phyloP scores from a whole-genome alignment of 2,888 invertebrate genomes.

The Pterostichus niger region DNA sequence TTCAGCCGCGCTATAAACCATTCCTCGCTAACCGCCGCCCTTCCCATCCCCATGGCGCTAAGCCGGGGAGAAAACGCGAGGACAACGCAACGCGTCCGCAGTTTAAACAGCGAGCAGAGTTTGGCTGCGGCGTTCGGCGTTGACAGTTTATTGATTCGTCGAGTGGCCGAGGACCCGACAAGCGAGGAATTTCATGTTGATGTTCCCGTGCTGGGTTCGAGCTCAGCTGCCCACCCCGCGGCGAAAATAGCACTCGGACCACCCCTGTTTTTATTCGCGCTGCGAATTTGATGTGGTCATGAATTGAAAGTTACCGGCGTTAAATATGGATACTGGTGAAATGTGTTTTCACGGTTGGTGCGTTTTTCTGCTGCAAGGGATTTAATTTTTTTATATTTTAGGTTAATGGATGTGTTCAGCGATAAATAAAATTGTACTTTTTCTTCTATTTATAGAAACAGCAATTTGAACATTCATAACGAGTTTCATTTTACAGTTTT shows the following conservation, averaged over 20 bases:
- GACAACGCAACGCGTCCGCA: slow-evolving; percentile 10
- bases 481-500: not conserved
- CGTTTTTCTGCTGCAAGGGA: slow-evolving; percentile 36
- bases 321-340: slow-evolving; percentile 43
- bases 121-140: not conserved
- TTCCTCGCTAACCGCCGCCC: not conserved
- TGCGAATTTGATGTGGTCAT: slow-evolving; percentile 20
- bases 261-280: slow-evolving; percentile 20
- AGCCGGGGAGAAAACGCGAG: not conserved
- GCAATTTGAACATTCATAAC: slow-evolving; percentile 14
- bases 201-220: slow-evolving; percentile 23
- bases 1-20: slow-evolving; percentile 9
- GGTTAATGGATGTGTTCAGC: slow-evolving; percentile 50
- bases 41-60: not conserved
- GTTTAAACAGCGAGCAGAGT: slow-evolving; percentile 2
- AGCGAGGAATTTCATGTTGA: slow-evolving; percentile 1
- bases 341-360: slow-evolving; percentile 34
- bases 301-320: slow-evolving; percentile 35
- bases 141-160: slow-evolving; percentile 48
- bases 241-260: slow-evolving; percentile 24
- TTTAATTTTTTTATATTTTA: slow-evolving; percentile 51
- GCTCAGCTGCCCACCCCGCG: not conserved
- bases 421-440: slow-evolving; percentile 46
- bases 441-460: slow-evolving; percentile 4
- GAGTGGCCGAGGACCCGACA: not conserved